Evolutionary conservation across 2,888 invertebrate genomes (phyloP).

Genomic region (Cephonodes hylas): DNA sequence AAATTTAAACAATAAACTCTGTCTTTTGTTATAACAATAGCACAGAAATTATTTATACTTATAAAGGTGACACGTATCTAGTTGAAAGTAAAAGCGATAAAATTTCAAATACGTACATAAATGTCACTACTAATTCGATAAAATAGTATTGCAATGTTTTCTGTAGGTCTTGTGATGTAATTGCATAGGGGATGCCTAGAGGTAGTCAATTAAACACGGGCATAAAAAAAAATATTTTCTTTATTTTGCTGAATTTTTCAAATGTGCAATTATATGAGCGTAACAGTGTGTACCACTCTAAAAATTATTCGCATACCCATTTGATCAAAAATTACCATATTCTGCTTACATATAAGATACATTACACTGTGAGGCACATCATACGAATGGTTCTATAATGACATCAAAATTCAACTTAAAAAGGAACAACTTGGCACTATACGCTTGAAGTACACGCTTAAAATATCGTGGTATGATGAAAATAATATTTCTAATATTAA

Average conservation of each 20-base stretch:
- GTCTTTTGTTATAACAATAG: too few relatives aligned
- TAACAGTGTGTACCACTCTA: slow-evolving; percentile 23
- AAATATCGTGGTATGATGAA: slow-evolving; percentile 34
- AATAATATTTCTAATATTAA: slow-evolving; percentile 42
- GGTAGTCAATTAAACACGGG: slow-evolving; percentile 21
- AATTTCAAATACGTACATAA: too few relatives aligned
- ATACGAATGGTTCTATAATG: slow-evolving; percentile 24
- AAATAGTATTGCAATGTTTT: too few relatives aligned
- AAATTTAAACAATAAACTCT: too few relatives aligned
- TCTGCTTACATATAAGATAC: slow-evolving; percentile 12
- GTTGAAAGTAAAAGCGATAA: too few relatives aligned
- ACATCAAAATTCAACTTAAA: slow-evolving; percentile 33
- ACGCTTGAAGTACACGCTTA: slow-evolving; percentile 42
- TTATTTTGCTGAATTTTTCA: slow-evolving; percentile 17
- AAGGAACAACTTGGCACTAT: slow-evolving; percentile 61
- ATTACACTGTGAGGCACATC: slow-evolving; percentile 18
- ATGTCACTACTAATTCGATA: too few relatives aligned
- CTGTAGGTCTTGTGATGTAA: too few relatives aligned
- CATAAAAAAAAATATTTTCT: slow-evolving; percentile 14
- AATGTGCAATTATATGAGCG: slow-evolving; percentile 37
- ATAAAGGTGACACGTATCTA: too few relatives aligned
- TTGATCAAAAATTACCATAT: slow-evolving; percentile 14
- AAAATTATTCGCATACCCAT: slow-evolving; percentile 13
- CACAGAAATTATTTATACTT: too few relatives aligned
- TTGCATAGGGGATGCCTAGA: background rate